Percentiles rank a stretch among this genome's conserved stretches.
These are phyloP conservation scores for Apodemia arnacis DNA, from an alignment of 2,888 invertebrate genomes.

Conservation along the genomic window DNA sequence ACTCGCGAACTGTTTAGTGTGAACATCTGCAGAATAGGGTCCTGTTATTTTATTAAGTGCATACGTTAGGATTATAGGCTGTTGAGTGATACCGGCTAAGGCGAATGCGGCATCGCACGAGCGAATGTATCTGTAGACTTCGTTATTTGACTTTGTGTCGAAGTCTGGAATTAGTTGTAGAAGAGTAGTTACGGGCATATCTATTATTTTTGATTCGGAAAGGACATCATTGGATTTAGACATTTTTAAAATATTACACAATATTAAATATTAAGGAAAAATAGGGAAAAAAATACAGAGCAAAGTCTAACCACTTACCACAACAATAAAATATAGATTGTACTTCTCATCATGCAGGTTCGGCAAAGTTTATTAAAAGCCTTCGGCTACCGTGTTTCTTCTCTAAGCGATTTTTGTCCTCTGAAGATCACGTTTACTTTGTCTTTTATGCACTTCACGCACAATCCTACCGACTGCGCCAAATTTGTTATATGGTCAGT, in stretches of 20 bases:
- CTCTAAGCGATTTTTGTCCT: slow-evolving; percentile 34
- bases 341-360: slow-evolving; percentile 11
- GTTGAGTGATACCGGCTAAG: slow-evolving; percentile 23
- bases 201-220: neutral
- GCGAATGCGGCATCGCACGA: slow-evolving; percentile 57
- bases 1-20: slow-evolving; percentile 47
- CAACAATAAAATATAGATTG: slow-evolving; percentile 16
- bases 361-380: slow-evolving; percentile 38
- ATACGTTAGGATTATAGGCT: slow-evolving; percentile 43
- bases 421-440: slow-evolving; percentile 7
- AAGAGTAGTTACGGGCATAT: slow-evolving; percentile 10
- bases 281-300: slow-evolving; percentile 17
- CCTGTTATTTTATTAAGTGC: slow-evolving; percentile 53
- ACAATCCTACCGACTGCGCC: slow-evolving; percentile 31
- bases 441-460: neutral
- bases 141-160: slow-evolving; percentile 39
- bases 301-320: slow-evolving; percentile 35
- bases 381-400: slow-evolving; percentile 30
- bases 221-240: neutral
- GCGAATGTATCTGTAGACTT: slow-evolving; percentile 59
- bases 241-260: neutral
- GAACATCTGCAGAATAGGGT: slow-evolving; percentile 49
- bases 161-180: slow-evolving; percentile 52
- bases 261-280: neutral
- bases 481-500: slow-evolving; percentile 24